Evolutionary conservation across 2,797 vertebrate genomes (phyloP), one percentile per base, ranked within the genome.

Genomic region (Poeciliopsis turneri): DNA sequence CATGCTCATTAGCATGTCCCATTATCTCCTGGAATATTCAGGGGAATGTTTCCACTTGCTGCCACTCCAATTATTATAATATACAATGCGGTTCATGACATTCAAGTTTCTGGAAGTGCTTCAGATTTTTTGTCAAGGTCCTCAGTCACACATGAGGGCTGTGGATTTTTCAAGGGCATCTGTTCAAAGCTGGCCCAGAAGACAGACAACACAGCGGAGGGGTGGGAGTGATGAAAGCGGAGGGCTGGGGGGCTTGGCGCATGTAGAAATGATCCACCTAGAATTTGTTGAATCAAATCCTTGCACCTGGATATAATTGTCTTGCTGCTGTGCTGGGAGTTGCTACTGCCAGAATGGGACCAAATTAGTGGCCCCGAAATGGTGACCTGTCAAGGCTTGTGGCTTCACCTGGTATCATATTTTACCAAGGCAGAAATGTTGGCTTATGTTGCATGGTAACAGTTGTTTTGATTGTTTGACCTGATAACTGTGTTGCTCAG

Each of bases 251-350:
- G 41, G 55, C 84, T 91, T 82, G 81, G 83, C 92, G 93, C 94
- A 88, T 94, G 95, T 94, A 95, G 95, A 95, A 97, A 96, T 90
- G 94, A 98, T 97, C 95, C 96, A 97, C 97, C 96, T 96, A 96
- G 97, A 97, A 97, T 98, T 97, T 97, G 97, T 97, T 95, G 97
- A 98, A 98, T 98, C 97, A 97, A 97, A 97, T 97, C 96, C 96
- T 97, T 98, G 97, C 97, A 98, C 97, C 97, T 99, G 97, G 97
- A 97, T 96, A 92, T 98, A 98, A 99, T 98, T 97, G 97, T 97
- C 93, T 92, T 90, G 95, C 97, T 80, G 96, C 97, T 99, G 97
- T 98, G 97, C 96, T 95, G 97, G 97, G 97, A 96, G 96, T 96
- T 97, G 96, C 96, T 95, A 93, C 94, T 94, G 95, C 95, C 95